Evolutionary conservation across 2,797 vertebrate genomes (phyloP), one percentile per base, ranked within the genome.

Genomic region (Siniperca scherzeri): DNA sequence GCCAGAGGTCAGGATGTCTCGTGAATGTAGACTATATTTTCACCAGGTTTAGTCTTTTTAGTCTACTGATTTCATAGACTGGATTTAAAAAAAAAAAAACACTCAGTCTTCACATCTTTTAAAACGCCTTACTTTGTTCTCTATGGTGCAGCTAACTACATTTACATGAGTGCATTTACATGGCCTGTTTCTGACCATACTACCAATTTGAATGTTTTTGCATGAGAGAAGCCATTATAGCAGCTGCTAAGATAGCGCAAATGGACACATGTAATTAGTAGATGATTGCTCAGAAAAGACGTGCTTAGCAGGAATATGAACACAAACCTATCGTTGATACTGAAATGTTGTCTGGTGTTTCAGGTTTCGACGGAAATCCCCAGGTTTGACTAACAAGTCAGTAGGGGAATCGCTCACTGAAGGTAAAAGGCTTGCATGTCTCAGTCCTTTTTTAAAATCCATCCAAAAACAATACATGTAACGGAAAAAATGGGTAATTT

Each of bases 291-390:
- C 8, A n/a, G 9, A 5, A 17, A 64, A 50, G 44, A 27, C 25
- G 46, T 36, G 38, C 30, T 57, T 16, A 7, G 13, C 12, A 46
- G 9, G 25, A 77, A 1, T n/a, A 27, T 5, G n/a, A 42, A 70
- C 36, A 61, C 13, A 6, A 2, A 6, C 9, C 1, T 46, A n/a
- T 14, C 76, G 17, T 11, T 62, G 17, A 62, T 21, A 2, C 11
- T 65, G 27, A 65, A 73, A 16, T 33, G 1, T 17, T 77, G 4
- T 80, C 53, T 83, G 13, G 10, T 50, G 16, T 90, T 91, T 79
- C 80, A 97, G 96, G 89, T 96, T 95, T 91, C 93, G 96, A 27
- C 90, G 92, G 86, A 96, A 96, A 91, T 92, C 94, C 27, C 78
- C 92, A 14, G 77, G 79, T 87, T 86, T 96, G 72, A 59, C 74